A percentile compares a stretch with the other conserved stretches of the same genome.
phyloP scores from a whole-genome alignment of 2,888 invertebrate species.

The Euplagia quadripunctaria region DNA sequence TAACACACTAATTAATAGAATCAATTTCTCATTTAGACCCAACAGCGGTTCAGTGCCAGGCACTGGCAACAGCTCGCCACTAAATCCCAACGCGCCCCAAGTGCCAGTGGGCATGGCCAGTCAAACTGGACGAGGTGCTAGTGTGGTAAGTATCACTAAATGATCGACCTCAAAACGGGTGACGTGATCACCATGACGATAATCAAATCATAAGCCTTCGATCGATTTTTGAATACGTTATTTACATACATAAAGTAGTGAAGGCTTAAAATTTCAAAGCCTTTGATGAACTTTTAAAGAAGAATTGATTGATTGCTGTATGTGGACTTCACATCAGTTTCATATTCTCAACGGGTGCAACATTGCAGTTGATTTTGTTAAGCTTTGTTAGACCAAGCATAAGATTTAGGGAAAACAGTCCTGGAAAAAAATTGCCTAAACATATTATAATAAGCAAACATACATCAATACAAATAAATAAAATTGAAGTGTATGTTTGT shows the following conservation, averaged over 20 bases:
- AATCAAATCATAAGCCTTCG: not conserved
- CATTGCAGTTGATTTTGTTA: no score
- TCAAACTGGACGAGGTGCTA: constrained; percentile 95
- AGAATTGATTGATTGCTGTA: no score
- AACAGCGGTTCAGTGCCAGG: constrained; percentile 78
- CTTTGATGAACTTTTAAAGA: not conserved
- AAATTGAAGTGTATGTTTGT: no score
- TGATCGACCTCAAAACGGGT: not conserved
- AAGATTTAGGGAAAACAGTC: no score
- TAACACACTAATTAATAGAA: not conserved
- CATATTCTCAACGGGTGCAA: no score
- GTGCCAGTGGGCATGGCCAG: constrained; percentile 90
- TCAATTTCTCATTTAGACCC: constrained; percentile 46
- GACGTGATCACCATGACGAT: not conserved
- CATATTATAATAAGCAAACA: no score
- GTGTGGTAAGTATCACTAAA: constrained; percentile 90
- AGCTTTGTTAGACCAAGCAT: no score
- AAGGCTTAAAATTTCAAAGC: no score
- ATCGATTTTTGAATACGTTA: not conserved
- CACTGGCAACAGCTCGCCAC: constrained; percentile 82
- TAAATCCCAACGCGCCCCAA: constrained; percentile 90
- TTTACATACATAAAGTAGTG: not conserved
- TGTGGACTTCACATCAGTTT: no score
- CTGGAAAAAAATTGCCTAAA: no score
- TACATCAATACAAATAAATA: no score